Conservation (phyloP, 1,140 invertebrate species). For the Drosophila ogumai region DNA sequence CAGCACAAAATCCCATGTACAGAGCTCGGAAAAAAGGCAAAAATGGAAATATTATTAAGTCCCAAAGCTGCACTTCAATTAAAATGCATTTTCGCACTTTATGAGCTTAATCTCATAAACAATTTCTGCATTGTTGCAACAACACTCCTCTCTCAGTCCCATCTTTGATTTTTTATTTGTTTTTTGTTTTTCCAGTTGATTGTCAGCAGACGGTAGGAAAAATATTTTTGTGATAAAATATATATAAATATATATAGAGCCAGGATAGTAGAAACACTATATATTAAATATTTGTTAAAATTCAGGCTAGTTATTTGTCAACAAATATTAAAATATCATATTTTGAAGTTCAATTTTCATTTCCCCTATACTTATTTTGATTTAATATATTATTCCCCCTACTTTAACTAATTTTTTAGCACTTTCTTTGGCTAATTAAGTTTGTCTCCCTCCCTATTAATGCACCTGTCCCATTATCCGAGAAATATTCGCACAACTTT, state of each 20-base stretch:
- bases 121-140: slow-evolving; percentile 78
- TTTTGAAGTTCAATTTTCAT: background rate
- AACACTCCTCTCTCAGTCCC: slow-evolving; percentile 17
- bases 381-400: background rate
- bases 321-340: no score
- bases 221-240: slow-evolving; percentile 30
- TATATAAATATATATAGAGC: background rate
- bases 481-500: slow-evolving; percentile 19
- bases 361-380: slow-evolving; percentile 6
- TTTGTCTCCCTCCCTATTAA: background rate
- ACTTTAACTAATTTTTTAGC: background rate
- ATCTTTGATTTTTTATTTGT: background rate
- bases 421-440: slow-evolving; percentile 28
- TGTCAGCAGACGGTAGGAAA: slow-evolving; percentile 55
- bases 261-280: background rate
- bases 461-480: slow-evolving; percentile 17
- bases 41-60: slow-evolving; percentile 70
- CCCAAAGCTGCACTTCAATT: slow-evolving; percentile 84
- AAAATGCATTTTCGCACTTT: slow-evolving; percentile 84
- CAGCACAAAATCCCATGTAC: slow-evolving; percentile 12
- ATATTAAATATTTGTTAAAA: background rate
- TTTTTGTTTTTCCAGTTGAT: slow-evolving; percentile 42
- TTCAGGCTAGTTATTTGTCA: background rate
- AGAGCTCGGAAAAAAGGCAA: slow-evolving; percentile 22
- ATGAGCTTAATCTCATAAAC: slow-evolving; percentile 83